Evolutionary conservation across 2,797 vertebrate species (phyloP), one percentile per base, ranked within the genome.

Genomic region (Crocodylus rhombifer): DNA sequence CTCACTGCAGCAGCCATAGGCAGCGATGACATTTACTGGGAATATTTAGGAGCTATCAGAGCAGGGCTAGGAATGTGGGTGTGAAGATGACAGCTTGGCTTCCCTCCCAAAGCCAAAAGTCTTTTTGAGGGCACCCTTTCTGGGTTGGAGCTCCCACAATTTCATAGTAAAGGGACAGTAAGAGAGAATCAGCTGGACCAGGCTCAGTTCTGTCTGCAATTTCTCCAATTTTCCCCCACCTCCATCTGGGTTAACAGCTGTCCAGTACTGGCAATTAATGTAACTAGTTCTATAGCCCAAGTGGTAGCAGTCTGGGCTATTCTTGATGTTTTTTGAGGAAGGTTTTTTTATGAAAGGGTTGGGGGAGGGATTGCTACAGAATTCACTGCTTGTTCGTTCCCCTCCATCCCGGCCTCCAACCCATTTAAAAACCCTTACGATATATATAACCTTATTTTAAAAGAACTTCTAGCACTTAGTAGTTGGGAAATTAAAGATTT

Each of bases 241-340:
- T 65, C 51, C 74, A 73, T 80, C 83, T 89, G 5, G 14, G 81
- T 81, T 90, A 89, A 90, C 93, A 92, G 87, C 69, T 82, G 64
- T 78, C 77, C 84, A 83, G 69, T 86, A 83, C 87, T 82, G 89
- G 91, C 86, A 92, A 33, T 79, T 65, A 67, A 51, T 23, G 25
- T 15, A 73, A 23, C 89, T 86, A 83, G 84, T 91, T 73, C 82
- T 74, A 56, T 75, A 93, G 82, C 75, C 84, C 77, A 65, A 77
- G 76, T 82, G 88, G 92, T 82, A 93, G 81, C 89, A 86, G 63
- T 81, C 84, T 14, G 75, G 15, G 36, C 71, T 57, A 1, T 82
- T 55, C 51, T 62, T 6, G 20, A 71, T 82, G 80, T 80, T 77
- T 58, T 74, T 4, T 80, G 69, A 51, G 42, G 42, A 13, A 73